These are phyloP conservation scores for Drepana arcuata DNA, from an alignment of 1,140 invertebrate genomes.

Conservation along the genomic window DNA sequence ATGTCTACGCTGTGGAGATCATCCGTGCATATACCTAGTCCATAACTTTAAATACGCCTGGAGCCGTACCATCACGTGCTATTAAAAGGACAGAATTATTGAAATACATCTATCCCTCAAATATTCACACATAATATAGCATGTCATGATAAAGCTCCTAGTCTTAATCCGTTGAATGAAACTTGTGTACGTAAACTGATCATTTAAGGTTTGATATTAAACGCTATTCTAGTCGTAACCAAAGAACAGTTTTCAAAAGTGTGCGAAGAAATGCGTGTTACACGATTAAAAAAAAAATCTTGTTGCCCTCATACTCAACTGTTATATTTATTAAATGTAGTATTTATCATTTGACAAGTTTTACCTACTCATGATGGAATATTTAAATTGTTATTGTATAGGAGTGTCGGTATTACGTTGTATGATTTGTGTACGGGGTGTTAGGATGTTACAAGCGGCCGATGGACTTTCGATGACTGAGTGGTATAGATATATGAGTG, in stretches of 20 bases:
- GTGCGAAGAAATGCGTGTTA: constrained; percentile 34
- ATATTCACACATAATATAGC: no score
- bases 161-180: no score
- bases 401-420: constrained; percentile 47
- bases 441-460: constrained; percentile 54
- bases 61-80: no score
- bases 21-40: no score
- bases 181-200: constrained; percentile 21
- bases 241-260: constrained; percentile 34
- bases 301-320: constrained; percentile 51
- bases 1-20: constrained; percentile 28
- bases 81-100: no score
- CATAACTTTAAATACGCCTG: no score
- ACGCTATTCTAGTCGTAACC: constrained; percentile 33
- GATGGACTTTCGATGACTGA: constrained; percentile 68
- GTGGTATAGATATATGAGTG: constrained; percentile 40
- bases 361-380: constrained; percentile 42
- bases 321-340: constrained; percentile 63
- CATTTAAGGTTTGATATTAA: constrained; percentile 30
- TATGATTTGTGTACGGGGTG: constrained; percentile 55
- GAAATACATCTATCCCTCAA: no score
- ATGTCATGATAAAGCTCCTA: no score
- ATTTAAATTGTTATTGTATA: constrained; percentile 67
- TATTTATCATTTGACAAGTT: constrained; percentile 55
- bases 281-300: constrained; percentile 38